These are phyloP conservation scores for Axinella damicornis DNA, from an alignment of 37 sponge, comb jelly and placozoan genomes.

Conservation along the genomic window DNA sequence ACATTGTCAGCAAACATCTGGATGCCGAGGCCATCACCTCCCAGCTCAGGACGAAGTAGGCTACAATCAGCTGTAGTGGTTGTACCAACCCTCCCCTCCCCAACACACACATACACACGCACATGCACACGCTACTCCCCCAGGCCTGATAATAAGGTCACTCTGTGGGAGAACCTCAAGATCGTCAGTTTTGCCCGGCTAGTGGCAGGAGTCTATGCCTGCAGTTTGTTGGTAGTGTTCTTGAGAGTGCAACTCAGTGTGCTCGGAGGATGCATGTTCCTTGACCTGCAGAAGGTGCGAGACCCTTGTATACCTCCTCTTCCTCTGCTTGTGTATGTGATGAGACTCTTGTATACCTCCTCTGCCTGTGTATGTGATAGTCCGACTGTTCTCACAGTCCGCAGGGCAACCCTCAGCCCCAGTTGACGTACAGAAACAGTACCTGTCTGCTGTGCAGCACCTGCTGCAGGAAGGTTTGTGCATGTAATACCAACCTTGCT, in stretches of 20 bases:
- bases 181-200: constrained; percentile 48
- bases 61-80: too few relatives aligned
- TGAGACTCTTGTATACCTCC: too few relatives aligned
- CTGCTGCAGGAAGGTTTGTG: constrained; percentile 37
- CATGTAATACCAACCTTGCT: neutral
- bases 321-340: too few relatives aligned
- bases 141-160: constrained; percentile 36
- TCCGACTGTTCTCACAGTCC: too few relatives aligned
- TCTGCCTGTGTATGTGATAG: too few relatives aligned
- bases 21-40: constrained; percentile 35
- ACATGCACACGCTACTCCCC: too few relatives aligned
- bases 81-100: too few relatives aligned
- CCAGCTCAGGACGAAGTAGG: constrained; percentile 28
- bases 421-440: constrained; percentile 14
- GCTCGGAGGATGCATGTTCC: constrained; percentile 33
- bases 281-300: neutral
- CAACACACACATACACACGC: too few relatives aligned
- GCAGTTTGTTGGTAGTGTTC: constrained; percentile 26
- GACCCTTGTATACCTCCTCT: too few relatives aligned
- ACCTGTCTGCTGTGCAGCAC: constrained; percentile 37
- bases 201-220: constrained; percentile 38
- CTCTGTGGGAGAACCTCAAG: constrained; percentile 59
- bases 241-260: constrained; percentile 54
- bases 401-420: neutral
- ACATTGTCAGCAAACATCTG: neutral